Conservation (phyloP, 2,888 invertebrate genomes). For the Brenthis hecate region DNA sequence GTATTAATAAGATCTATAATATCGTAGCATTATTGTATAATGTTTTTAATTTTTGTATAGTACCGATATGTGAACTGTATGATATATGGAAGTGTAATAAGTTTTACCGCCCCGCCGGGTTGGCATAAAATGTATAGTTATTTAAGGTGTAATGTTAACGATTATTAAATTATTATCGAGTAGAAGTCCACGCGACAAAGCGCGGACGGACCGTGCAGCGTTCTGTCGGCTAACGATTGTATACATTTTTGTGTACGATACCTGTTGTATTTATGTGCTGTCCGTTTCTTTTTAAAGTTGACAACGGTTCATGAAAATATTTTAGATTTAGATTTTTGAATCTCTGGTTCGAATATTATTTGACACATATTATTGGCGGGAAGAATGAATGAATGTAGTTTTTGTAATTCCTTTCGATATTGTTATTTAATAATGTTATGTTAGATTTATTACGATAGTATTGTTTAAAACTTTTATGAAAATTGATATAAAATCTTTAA, state of each 20-base stretch:
- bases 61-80: conserved; percentile 71
- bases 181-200: conserved; percentile 20
- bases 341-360: conserved; percentile 10
- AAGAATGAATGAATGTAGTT: conserved; percentile 9
- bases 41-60: conserved; percentile 83
- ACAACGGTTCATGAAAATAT: conserved; percentile 47
- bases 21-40: conserved; percentile 77
- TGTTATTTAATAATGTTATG: background rate
- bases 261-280: conserved; percentile 34
- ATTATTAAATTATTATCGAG: conserved; percentile 49
- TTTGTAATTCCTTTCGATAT: conserved; percentile 5
- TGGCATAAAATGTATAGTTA: conserved; percentile 72
- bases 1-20: conserved; percentile 78
- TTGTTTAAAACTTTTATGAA: conserved; percentile 9
- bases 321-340: conserved; percentile 15
- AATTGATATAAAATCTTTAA: conserved; percentile 11
- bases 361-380: background rate
- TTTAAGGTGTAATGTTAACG: conserved; percentile 70
- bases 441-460: background rate
- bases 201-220: background rate
- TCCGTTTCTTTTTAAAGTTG: conserved; percentile 41
- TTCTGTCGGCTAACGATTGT: conserved; percentile 29
- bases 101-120: conserved; percentile 63
- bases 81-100: conserved; percentile 69
- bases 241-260: conserved; percentile 36